Evolutionary conservation across 1,140 invertebrate species (phyloP), one percentile per base, ranked within the genome.

Genomic region (Conus ventricosus): DNA sequence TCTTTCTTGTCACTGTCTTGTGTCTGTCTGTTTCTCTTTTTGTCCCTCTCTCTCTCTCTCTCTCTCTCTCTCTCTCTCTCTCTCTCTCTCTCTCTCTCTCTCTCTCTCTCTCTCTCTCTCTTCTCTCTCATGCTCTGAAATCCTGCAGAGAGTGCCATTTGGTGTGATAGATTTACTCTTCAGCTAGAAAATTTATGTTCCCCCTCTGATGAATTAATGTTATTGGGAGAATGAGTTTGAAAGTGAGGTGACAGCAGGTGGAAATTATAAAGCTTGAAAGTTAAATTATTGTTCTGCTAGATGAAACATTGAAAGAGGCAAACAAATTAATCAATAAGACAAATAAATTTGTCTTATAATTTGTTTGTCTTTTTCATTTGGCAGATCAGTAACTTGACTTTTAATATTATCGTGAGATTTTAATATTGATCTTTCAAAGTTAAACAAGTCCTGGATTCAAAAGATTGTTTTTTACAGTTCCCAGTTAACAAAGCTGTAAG

Each of bases 11-110:
- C 20, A 7, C 23, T 20, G 10, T n/a, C 23, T n/a, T 23, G 6
- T 71, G 11, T 71, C 67, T 71, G 17, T 71, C 20, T 71, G 11
- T 71, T 60, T 71, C 67, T 71, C 67, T 71, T 8, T 20, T 20
- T 4, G 0, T 71, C 67, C 20, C 67, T 20, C 20, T 71, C 67
- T 71, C 67, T 71, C 20, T 71, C 20, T 71, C 67, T 20, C 67
- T 71, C 67, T 71, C 67, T 71, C 13, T 71, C 67, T 71, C 67
- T 71, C 67, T 71, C 67, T 71, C 67, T 71, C 67, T 71, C 67
- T 71, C 67, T 71, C 67, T 39, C 39, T 39, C 39, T 39, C 39
- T 39, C 76, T 39, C 76, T 39, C 76, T 39, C 76, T 39, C 25
- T 13, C 76, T 13, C 1, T 39, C 25, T 13, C 67, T 39, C 39